Percentiles rank a stretch among this genome's conserved stretches.
These are phyloP conservation scores for Pipistrellus kuhlii DNA, from an alignment of 2,797 vertebrate species.

Conservation along the genomic window DNA sequence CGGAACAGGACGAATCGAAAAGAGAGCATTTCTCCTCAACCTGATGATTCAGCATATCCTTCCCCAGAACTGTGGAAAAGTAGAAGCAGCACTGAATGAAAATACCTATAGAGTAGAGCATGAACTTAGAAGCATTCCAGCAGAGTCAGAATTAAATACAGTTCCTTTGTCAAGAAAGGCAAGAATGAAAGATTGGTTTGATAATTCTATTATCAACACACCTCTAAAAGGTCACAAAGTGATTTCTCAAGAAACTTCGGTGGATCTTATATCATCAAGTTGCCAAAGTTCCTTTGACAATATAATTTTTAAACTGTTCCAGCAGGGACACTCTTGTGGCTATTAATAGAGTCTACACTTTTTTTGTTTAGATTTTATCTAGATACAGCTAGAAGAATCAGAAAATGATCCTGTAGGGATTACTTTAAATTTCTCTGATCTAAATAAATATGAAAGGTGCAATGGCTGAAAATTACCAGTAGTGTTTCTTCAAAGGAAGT, in stretches of 20 bases:
- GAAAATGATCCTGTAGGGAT: conserved; percentile 88
- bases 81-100: conserved; percentile 95
- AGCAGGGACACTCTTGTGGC: neutral
- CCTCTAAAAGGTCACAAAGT: neutral
- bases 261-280: neutral
- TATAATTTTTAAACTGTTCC: conserved; percentile 27
- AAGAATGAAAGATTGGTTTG: conserved; percentile 92
- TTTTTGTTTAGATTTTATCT: conserved; percentile 93
- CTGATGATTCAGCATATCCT: conserved; percentile 95
- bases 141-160: conserved; percentile 89
- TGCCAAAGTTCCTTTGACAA: neutral
- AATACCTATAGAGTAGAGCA: conserved; percentile 89
- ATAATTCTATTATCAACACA: neutral
- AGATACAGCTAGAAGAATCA: conserved; percentile 92
- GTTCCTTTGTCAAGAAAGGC: conserved; percentile 90
- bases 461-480: conserved; percentile 94
- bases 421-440: conserved; percentile 92
- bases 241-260: neutral
- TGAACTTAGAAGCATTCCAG: conserved; percentile 87
- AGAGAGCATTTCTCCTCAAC: conserved; percentile 93
- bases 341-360: neutral
- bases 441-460: conserved; percentile 97
- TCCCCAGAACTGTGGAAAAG: conserved; percentile 94
- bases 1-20: conserved; percentile 91
- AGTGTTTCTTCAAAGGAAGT: conserved; percentile 94